Conservation (phyloP, 2,888 invertebrate species). For the Quadroppia sp. region DNA sequence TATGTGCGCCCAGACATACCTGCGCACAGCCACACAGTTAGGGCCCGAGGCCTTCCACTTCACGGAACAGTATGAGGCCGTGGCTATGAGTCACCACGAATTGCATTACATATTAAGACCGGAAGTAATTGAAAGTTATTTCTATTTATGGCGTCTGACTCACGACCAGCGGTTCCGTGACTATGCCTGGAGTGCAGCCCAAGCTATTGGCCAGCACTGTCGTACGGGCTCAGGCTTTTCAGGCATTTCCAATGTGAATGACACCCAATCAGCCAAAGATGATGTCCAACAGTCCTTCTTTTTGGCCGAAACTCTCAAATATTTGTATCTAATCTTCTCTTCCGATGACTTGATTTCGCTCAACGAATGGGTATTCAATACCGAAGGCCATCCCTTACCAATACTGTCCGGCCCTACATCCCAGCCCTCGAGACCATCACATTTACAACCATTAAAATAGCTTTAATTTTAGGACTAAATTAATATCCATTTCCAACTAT, state of each 20-base stretch:
- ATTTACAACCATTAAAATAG: no score
- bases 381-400: slow-evolving; percentile 96
- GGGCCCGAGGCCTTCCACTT: slow-evolving; percentile 89
- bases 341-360: slow-evolving; percentile 77
- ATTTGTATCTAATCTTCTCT: slow-evolving; percentile 91
- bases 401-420: not conserved
- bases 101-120: slow-evolving; percentile 94
- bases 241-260: slow-evolving; percentile 91
- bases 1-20: slow-evolving; percentile 97
- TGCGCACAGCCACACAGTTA: slow-evolving; percentile 74
- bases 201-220: slow-evolving; percentile 89
- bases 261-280: slow-evolving; percentile 72
- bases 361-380: slow-evolving; percentile 98
- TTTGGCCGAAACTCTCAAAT: slow-evolving; percentile 97
- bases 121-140: slow-evolving; percentile 94
- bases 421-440: no score
- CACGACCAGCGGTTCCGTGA: slow-evolving; percentile 93
- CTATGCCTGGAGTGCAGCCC: slow-evolving; percentile 98
- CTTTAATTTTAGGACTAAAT: no score
- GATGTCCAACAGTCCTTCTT: slow-evolving; percentile 99
- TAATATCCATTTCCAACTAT: no score
- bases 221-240: slow-evolving; percentile 82
- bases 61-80: slow-evolving; percentile 78
- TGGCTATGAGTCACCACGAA: slow-evolving; percentile 57
- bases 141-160: slow-evolving; percentile 93